A percentile compares a stretch with the other conserved stretches of the same genome.
These are phyloP conservation scores for Acronicta aceris DNA, from an alignment of 2,888 invertebrate species.

Conservation along the genomic window DNA sequence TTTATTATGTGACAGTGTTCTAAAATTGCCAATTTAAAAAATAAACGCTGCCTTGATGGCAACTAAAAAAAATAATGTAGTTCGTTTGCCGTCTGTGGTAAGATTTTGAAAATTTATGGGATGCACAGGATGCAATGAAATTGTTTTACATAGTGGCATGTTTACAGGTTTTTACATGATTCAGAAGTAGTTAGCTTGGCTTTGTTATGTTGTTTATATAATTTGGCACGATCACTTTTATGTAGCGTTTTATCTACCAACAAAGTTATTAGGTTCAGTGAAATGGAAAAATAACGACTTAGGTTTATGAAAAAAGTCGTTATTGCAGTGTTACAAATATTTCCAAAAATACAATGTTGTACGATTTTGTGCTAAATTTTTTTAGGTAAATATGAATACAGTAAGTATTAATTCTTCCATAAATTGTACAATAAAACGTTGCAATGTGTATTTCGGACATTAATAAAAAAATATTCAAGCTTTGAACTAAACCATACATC, in stretches of 20 bases:
- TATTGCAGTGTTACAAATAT: constrained; percentile 31
- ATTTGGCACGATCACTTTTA: constrained; percentile 50
- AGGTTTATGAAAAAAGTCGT: constrained; percentile 45
- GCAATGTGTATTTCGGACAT: no score
- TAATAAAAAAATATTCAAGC: no score
- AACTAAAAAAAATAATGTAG: constrained; percentile 85
- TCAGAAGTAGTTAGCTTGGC: constrained; percentile 70
- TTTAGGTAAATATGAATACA: neutral
- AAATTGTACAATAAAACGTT: no score
- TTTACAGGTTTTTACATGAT: constrained; percentile 84
- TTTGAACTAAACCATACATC: neutral
- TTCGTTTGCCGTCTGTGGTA: constrained; percentile 88
- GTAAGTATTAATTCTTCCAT: constrained; percentile 19
- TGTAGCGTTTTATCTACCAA: constrained; percentile 45
- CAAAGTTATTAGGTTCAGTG: constrained; percentile 39
- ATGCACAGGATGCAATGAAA: constrained; percentile 73
- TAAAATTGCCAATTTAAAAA: constrained; percentile 50
- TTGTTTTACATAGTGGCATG: constrained; percentile 78
- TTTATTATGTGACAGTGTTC: constrained; percentile 59
- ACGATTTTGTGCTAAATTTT: neutral
- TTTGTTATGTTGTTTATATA: constrained; percentile 58
- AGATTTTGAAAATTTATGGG: constrained; percentile 71
- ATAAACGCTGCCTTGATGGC: constrained; percentile 70
- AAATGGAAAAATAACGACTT: constrained; percentile 28
- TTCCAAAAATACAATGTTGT: constrained; percentile 1